Percentiles rank a stretch among this genome's conserved stretches.
These are phyloP conservation scores for Pan troglodytes DNA, from an alignment of 2,113 vertebrate species.

Conservation along the genomic window DNA sequence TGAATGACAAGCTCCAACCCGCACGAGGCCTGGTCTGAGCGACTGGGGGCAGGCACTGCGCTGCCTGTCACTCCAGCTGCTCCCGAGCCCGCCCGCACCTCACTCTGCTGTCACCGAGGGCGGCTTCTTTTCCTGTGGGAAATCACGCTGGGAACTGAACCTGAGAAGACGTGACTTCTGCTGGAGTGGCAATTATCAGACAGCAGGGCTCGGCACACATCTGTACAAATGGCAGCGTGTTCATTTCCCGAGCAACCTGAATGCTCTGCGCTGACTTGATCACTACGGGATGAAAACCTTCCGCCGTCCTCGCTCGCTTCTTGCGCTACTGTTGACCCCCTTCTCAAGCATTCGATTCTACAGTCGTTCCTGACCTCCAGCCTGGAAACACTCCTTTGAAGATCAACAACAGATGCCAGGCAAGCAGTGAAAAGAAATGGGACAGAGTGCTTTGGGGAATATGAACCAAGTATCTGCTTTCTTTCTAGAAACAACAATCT, in stretches of 20 bases:
- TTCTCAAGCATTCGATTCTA: slow-evolving; percentile 10
- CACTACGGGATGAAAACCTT: not conserved
- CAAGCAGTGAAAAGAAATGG: not conserved
- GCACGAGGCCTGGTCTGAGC: not conserved
- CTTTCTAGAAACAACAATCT: not conserved
- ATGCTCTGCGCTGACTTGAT: not conserved
- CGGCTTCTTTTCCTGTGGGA: not conserved
- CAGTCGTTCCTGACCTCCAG: not conserved
- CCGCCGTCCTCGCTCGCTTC: not conserved
- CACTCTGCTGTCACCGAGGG: not conserved
- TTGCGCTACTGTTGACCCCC: not conserved
- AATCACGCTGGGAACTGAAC: not conserved
- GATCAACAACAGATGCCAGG: not conserved
- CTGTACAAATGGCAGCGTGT: not conserved
- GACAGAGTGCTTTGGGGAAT: not conserved
- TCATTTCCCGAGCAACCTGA: not conserved
- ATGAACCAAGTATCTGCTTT: not conserved
- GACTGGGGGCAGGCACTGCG: accelerated
- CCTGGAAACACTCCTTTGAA: not conserved
- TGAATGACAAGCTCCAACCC: not conserved
- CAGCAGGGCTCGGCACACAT: accelerated
- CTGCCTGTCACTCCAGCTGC: not conserved
- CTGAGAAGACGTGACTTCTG: not conserved
- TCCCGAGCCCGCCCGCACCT: not conserved
- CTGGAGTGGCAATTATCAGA: not conserved